Evolutionary conservation across 30 jellyfish, hydroid and myxozoan genomes (phyloP).

Genomic region (Phacellophora camtschatica): DNA sequence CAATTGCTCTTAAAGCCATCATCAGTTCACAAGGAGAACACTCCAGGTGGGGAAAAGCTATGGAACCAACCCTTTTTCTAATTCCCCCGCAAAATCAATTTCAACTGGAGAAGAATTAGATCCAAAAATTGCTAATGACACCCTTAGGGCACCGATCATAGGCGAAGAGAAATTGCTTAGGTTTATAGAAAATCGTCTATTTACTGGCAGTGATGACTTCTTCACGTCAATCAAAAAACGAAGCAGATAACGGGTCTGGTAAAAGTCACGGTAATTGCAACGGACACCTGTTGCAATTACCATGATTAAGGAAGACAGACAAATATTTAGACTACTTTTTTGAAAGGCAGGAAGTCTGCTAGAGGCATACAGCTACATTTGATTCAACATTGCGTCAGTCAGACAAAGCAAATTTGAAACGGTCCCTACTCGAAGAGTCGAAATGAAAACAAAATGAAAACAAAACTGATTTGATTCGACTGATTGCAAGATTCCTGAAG

Average conservation of each 20-base stretch:
- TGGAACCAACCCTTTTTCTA: slow-evolving; percentile 36
- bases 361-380: slow-evolving; percentile 18
- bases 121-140: slow-evolving; percentile 21
- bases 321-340: slow-evolving; percentile 8
- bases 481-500: slow-evolving; percentile 29
- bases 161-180: slow-evolving; percentile 42
- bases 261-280: slow-evolving; percentile 7
- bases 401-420: slow-evolving; percentile 29
- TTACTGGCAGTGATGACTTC: slow-evolving; percentile 34
- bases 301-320: slow-evolving; percentile 24
- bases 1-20: slow-evolving; percentile 26
- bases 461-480: slow-evolving; percentile 35
- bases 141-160: slow-evolving; percentile 19
- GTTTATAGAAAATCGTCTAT: slow-evolving; percentile 24
- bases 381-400: slow-evolving; percentile 19
- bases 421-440: slow-evolving; percentile 32
- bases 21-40: slow-evolving; percentile 36
- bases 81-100: slow-evolving; percentile 25
- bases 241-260: slow-evolving; percentile 20
- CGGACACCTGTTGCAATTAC: slow-evolving; percentile 33
- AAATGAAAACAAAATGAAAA: slow-evolving; percentile 17
- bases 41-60: slow-evolving; percentile 29
- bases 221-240: slow-evolving; percentile 34
- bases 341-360: slow-evolving; percentile 11
- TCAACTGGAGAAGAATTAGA: slow-evolving; percentile 34